A percentile compares a stretch with the other conserved stretches of the same genome.
phyloP scores from a whole-genome alignment of 2,797 vertebrate genomes.

The Halcyon smyrnensis region DNA sequence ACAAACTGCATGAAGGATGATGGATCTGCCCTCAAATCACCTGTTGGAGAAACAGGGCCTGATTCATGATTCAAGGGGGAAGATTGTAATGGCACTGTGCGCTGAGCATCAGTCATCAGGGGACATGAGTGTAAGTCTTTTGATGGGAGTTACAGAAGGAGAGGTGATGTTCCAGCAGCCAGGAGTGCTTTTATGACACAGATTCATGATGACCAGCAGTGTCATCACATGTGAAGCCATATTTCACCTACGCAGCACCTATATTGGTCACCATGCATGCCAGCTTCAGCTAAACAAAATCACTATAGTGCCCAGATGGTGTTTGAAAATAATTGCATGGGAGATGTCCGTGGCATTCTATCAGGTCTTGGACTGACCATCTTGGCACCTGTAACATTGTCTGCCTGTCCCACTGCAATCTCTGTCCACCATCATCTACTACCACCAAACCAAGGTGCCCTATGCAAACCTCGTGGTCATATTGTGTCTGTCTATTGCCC shows the following conservation, averaged over 20 bases:
- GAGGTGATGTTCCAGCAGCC: not conserved
- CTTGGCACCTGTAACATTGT: not conserved
- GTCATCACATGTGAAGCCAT: not conserved
- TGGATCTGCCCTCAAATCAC: not conserved
- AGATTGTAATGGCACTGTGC: not conserved
- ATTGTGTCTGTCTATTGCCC: not conserved
- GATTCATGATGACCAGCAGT: not conserved
- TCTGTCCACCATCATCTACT: not conserved
- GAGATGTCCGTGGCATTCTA: not conserved
- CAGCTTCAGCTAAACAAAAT: not conserved
- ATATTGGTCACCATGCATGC: not conserved
- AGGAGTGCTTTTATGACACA: not conserved
- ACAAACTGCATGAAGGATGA: not conserved
- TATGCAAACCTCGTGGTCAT: not conserved
- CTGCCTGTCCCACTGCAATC: not conserved
- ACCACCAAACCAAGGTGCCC: not conserved
- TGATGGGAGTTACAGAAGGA: not conserved
- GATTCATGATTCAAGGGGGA: not conserved
- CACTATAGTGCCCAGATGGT: not conserved
- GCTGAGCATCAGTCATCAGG: not conserved
- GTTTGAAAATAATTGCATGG: rapidly evolving
- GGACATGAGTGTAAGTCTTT: not conserved
- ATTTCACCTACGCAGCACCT: not conserved
- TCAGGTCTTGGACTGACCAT: no score
- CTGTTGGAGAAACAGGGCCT: not conserved